These are phyloP conservation scores for Enoplolaimus lenunculus DNA, from an alignment of 2,888 invertebrate genomes.

Conservation along the genomic window DNA sequence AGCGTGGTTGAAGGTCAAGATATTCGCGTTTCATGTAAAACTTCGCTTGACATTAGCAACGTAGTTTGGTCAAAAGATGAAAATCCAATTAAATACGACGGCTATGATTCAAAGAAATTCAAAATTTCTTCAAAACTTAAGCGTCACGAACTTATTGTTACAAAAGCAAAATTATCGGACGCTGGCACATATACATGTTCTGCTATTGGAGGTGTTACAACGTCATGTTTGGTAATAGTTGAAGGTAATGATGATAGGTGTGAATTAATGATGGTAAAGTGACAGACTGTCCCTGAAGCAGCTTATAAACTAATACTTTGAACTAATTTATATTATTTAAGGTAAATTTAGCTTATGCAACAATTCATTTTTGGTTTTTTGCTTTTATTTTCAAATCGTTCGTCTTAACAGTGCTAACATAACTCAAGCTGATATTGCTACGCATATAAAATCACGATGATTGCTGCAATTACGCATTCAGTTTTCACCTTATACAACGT, in stretches of 20 bases:
- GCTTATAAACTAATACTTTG: slow-evolving; percentile 1
- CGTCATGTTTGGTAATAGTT: not conserved
- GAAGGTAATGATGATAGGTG: slow-evolving; percentile 7
- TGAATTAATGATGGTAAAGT: too few species aligned
- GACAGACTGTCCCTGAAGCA: too few species aligned
- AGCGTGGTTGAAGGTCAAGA: not conserved
- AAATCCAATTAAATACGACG: not conserved
- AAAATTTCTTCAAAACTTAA: too few species aligned
- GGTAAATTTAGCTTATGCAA: too few species aligned
- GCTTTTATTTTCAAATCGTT: too few species aligned
- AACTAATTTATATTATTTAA: not conserved
- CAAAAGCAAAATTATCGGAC: slow-evolving; percentile 57
- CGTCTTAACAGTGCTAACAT: too few species aligned
- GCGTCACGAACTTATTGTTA: slow-evolving; percentile 52
- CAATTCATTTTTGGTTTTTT: too few species aligned
- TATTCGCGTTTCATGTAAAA: not conserved
- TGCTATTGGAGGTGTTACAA: not conserved
- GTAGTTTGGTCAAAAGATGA: slow-evolving; percentile 15
- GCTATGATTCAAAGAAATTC: not conserved
- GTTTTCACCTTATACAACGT: too few species aligned
- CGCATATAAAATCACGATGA: too few species aligned
- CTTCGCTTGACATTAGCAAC: not conserved
- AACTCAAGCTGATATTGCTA: too few species aligned
- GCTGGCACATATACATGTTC: slow-evolving; percentile 53
- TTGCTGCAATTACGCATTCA: too few species aligned